These are phyloP conservation scores for Thomomys bottae DNA, from an alignment of 2,113 vertebrate species.

Conservation along the genomic window DNA sequence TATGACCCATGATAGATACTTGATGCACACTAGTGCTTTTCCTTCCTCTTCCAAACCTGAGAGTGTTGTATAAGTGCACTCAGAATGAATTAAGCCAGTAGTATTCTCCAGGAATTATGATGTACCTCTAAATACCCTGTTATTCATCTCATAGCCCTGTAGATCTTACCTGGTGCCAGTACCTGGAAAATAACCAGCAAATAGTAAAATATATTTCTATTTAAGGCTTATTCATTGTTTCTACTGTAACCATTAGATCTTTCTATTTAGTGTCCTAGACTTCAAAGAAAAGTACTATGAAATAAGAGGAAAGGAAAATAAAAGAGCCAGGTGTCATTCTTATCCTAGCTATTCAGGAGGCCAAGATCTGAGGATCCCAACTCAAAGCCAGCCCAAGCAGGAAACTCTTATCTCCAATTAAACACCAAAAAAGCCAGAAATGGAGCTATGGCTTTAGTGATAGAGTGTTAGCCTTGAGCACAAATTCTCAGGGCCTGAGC, in stretches of 20 bases:
- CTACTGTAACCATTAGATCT: background rate
- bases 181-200: slow-evolving; percentile 13
- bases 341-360: too few species aligned
- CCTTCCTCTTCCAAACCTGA: background rate
- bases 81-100: background rate
- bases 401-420: too few species aligned
- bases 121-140: too few species aligned
- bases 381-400: too few species aligned
- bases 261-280: background rate
- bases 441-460: too few species aligned
- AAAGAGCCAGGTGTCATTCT: too few species aligned
- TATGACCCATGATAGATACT: background rate
- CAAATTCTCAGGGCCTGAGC: too few species aligned
- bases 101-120: too few species aligned
- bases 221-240: background rate
- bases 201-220: background rate
- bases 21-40: background rate
- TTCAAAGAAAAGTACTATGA: slow-evolving; percentile 9
- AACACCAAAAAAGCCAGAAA: too few species aligned
- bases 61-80: accelerated
- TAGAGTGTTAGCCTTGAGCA: too few species aligned
- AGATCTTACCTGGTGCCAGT: background rate
- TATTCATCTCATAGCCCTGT: background rate
- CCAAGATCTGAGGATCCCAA: too few species aligned
- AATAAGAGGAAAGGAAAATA: too few species aligned